Evolutionary conservation across 2,113 vertebrate genomes (phyloP).

Genomic region (Oophaga pumilio): DNA sequence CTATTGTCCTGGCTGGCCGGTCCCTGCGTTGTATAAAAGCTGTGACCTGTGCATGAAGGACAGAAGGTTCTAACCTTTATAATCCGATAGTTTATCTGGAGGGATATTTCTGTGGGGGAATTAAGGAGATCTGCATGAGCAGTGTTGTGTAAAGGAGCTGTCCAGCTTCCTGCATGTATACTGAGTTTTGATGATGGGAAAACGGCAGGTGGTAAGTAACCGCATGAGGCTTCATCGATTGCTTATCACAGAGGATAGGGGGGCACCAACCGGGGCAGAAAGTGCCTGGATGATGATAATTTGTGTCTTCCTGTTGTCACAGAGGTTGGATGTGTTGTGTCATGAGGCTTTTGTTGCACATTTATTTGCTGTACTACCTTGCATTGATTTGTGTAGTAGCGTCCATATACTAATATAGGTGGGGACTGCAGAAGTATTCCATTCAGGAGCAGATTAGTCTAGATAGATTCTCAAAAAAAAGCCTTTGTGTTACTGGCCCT

Average conservation of each 20-base stretch:
- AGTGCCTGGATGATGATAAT: not conserved
- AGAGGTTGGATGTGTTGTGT: not conserved
- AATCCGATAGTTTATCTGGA: slow-evolving; percentile 56
- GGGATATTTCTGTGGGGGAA: slow-evolving; percentile 70
- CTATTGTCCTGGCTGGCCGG: not conserved
- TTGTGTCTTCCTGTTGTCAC: too few species aligned
- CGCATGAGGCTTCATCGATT: not conserved
- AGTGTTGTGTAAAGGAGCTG: slow-evolving; percentile 38
- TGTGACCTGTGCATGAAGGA: slow-evolving; percentile 29
- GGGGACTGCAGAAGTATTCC: not conserved
- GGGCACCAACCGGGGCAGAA: too few species aligned
- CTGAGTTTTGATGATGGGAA: slow-evolving; percentile 65
- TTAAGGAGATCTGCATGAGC: slow-evolving; percentile 64
- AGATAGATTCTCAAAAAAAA: not conserved
- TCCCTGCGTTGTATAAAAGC: slow-evolving; percentile 17
- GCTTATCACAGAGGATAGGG: not conserved
- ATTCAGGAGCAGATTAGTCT: not conserved
- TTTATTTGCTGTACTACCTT: not conserved
- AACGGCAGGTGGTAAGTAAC: slow-evolving; percentile 74
- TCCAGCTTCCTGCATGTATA: slow-evolving; percentile 44
- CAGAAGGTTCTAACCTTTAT: slow-evolving; percentile 57
- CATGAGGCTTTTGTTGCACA: not conserved
- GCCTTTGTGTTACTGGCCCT: not conserved
- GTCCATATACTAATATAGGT: not conserved
- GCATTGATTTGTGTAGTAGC: not conserved